Conservation (phyloP, 2,797 vertebrate species). For the Pangasius sanitwongsei region DNA sequence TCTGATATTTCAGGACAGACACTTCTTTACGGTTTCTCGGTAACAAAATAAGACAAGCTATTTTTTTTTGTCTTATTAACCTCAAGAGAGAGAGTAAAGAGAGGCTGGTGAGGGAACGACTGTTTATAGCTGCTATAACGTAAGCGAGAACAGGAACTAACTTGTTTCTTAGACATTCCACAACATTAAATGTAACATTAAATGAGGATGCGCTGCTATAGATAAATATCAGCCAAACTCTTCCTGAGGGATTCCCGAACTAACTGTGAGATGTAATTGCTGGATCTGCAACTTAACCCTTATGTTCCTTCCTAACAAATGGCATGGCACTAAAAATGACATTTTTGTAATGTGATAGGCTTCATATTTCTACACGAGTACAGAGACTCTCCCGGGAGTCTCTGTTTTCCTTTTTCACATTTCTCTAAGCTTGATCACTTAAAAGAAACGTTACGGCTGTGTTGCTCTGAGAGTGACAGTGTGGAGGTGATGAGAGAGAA, state of each 20-base stretch:
- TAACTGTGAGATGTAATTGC: background rate
- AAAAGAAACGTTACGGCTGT: no score
- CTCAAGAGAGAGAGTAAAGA: no score
- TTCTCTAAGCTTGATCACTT: background rate
- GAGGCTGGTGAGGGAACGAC: no score
- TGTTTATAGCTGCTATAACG: no score
- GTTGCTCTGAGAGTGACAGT: background rate
- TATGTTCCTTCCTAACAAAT: background rate
- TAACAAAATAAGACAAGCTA: no score
- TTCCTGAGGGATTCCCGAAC: slow-evolving; percentile 33
- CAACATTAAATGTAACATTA: background rate
- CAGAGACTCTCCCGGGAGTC: background rate
- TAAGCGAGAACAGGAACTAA: background rate
- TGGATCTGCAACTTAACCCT: background rate
- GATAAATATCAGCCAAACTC: slow-evolving; percentile 1
- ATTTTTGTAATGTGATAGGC: background rate
- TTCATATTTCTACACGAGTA: background rate
- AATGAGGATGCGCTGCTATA: background rate
- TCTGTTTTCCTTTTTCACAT: background rate
- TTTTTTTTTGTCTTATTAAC: no score
- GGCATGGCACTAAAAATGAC: background rate
- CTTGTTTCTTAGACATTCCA: background rate
- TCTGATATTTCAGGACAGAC: background rate
- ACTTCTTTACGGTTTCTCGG: no score
- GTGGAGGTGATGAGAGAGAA: background rate